Base-by-base conservation (phyloP, 2,797 vertebrate species). In the Cephalopachus bancanus region DNA sequence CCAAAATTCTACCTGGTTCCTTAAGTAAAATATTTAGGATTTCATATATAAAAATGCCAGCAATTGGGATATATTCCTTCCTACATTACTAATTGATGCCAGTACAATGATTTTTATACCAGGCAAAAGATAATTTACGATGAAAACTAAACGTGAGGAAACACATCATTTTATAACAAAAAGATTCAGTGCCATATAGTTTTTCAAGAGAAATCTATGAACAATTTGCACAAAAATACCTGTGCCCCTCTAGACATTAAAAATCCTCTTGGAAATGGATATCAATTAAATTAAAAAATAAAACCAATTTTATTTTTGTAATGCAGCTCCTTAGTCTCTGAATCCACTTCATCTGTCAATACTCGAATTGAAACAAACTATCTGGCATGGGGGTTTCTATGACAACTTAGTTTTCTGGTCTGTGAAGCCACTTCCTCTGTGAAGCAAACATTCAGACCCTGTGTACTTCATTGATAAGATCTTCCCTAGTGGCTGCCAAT, bases 381-480 rank as follows among this genome's bases (percentile, higher is more conserved):
- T 80, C 49, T 86, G 15, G 67, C 78, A 94, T 81, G 49, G 33
- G 5, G 44, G 93, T 97, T 97, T 96, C 97, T 96, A 97, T 96
- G 95, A 95, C 95, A 97, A 97, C 91, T 94, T 94, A 74, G 71
- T 90, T 93, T 97, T 89, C 92, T 90, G 67, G 78, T 92, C 65
- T 92, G 60, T 78, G 84, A 93, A 93, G 79, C 65, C 67, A 91
- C 74, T 96, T 97, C 53, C 80, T 95, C 86, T 94, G 51, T 49
- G 55, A 97, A 96, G 69, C 74, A 97, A 97, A 96, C 64, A 96
- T 79, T 94, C 89, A 78, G 74, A 85, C 26, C 92, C 62, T 76
- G 72, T 93, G 51, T 79, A 76, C 28, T 97, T 96, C 96, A 96
- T 67, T 97, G 95, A 96, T 88, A 97, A 71, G 67, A 93, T 93